Conservation (phyloP, 2,797 vertebrate genomes). For the Gymnothorax javanicus region DNA sequence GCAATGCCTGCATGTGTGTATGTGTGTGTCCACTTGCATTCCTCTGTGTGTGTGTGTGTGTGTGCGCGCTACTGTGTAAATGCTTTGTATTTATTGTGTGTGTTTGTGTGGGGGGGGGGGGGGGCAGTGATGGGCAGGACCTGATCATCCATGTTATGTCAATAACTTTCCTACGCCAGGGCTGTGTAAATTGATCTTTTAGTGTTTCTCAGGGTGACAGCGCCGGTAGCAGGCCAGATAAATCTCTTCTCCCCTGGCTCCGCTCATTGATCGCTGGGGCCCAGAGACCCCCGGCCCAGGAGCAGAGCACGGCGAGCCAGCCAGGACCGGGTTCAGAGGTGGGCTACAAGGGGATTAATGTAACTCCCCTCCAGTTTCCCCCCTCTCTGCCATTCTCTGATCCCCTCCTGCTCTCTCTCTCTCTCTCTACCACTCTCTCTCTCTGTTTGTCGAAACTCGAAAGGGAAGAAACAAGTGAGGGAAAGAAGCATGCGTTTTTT, state of each 20-base stretch:
- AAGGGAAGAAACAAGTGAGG: too few species aligned
- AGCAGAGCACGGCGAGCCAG: background rate
- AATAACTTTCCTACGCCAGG: conserved; percentile 83
- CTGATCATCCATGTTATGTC: conserved; percentile 82
- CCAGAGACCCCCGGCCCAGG: conserved; percentile 55
- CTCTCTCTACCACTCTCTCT: background rate
- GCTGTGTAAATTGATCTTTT: conserved; percentile 94
- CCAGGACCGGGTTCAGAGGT: conserved; percentile 66
- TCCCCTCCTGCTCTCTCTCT: background rate
- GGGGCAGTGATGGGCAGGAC: conserved; percentile 63
- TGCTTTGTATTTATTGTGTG: background rate
- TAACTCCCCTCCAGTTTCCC: background rate
- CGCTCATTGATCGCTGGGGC: conserved; percentile 82
- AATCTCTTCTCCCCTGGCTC: conserved; percentile 85
- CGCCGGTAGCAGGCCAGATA: conserved; percentile 85
- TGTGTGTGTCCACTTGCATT: background rate
- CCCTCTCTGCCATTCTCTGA: background rate
- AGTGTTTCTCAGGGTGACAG: conserved; percentile 89
- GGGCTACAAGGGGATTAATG: conserved; percentile 27
- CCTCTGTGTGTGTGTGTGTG: background rate
- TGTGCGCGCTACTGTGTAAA: background rate
- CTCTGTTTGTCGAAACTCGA: background rate
- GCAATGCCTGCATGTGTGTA: conserved; percentile 21
- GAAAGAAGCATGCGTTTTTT: too few species aligned
- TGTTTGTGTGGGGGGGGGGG: background rate